These are phyloP conservation scores for Anolis sagrei DNA, from an alignment of 2,113 vertebrate genomes.

Conservation along the genomic window DNA sequence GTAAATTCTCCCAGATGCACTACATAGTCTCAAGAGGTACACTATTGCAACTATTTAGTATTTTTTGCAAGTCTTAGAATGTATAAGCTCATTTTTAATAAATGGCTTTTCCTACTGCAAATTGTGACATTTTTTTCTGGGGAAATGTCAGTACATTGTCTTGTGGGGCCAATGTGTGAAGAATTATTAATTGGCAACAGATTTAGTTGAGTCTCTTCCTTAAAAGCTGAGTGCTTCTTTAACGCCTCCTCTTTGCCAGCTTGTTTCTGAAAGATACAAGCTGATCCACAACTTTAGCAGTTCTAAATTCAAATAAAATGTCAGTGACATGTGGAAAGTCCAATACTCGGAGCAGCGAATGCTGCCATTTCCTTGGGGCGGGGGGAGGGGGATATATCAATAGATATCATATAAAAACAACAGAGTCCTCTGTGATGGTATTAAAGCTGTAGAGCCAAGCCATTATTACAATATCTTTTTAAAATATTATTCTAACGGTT, in stretches of 20 bases:
- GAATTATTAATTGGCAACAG: neutral
- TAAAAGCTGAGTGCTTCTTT: slow-evolving; percentile 29
- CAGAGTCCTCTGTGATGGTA: neutral
- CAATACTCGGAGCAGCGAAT: slow-evolving; percentile 3
- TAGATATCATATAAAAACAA: slow-evolving; percentile 35
- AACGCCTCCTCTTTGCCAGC: slow-evolving; percentile 29
- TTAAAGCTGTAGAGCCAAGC: slow-evolving; percentile 32
- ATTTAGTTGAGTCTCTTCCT: slow-evolving; percentile 3
- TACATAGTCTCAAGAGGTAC: neutral
- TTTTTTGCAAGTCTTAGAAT: slow-evolving; percentile 47
- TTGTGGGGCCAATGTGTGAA: slow-evolving; percentile 32
- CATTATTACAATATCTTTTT: slow-evolving; percentile 17
- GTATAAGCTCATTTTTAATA: slow-evolving; percentile 19
- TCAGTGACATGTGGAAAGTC: slow-evolving; percentile 28
- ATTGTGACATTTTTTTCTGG: slow-evolving; percentile 55
- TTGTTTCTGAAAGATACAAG: slow-evolving; percentile 26
- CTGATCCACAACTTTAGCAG: neutral
- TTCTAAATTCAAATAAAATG: slow-evolving; percentile 42
- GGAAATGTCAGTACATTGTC: slow-evolving; percentile 22
- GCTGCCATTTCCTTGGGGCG: neutral
- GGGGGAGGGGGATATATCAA: neutral
- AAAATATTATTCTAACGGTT: neutral
- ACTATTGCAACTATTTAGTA: slow-evolving; percentile 19
- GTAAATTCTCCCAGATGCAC: slow-evolving; percentile 11
- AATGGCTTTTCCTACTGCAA: slow-evolving; percentile 32